These are phyloP conservation scores for Meloidogyne chitwoodi DNA, from an alignment of 1,140 invertebrate genomes.

Conservation along the genomic window DNA sequence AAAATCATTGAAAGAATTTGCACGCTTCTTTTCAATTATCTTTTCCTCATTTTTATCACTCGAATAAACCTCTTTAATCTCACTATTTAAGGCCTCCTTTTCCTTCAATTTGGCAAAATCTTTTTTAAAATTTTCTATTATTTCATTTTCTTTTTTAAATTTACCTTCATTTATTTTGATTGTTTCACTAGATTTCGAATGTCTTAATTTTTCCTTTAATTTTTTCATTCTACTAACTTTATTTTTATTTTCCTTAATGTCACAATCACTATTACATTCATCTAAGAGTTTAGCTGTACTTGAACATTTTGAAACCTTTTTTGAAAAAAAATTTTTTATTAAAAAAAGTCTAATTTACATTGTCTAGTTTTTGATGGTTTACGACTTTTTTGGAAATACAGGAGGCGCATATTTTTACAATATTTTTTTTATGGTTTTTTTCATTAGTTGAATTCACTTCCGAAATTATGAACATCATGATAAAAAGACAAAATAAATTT, in stretches of 20 bases:
- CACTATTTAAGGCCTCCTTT: not conserved
- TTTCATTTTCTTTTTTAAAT: not conserved
- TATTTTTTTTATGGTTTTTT: too few species aligned
- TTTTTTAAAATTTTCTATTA: not conserved
- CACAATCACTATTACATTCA: not conserved
- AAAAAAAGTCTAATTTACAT: too few species aligned
- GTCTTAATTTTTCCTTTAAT: not conserved
- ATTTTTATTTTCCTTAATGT: not conserved
- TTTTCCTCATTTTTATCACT: not conserved
- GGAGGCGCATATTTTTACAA: too few species aligned
- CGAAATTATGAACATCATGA: too few species aligned
- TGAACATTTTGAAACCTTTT: not conserved
- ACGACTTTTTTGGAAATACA: too few species aligned
- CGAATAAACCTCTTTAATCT: not conserved
- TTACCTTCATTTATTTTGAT: not conserved
- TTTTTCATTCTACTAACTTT: not conserved
- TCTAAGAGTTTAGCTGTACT: not conserved
- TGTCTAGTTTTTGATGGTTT: too few species aligned
- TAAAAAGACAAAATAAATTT: too few species aligned
- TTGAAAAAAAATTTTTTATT: not conserved
- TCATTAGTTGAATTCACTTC: too few species aligned
- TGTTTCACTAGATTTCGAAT: not conserved
- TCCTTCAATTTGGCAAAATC: too few species aligned
- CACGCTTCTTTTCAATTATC: not conserved
- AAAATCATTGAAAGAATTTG: not conserved